Base-by-base conservation (phyloP, 2,888 invertebrate genomes). In the Macrophya annulata region DNA sequence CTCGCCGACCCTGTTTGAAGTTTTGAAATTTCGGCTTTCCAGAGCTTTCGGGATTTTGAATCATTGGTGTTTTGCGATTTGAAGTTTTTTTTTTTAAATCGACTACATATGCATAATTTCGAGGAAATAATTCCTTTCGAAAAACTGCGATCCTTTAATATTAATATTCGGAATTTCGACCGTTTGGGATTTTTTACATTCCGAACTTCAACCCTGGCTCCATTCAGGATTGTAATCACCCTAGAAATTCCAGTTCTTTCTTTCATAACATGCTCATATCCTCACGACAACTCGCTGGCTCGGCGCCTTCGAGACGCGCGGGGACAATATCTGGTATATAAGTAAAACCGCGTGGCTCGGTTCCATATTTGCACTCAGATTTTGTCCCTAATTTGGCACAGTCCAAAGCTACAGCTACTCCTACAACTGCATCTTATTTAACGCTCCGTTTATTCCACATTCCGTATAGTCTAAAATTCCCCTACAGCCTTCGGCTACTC, bases 301-400 rank as follows among this genome's bases (percentile, higher is more conserved):
- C 55, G n/a, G 55, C 1, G 55, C 55, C n/a, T 55, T n/a, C 8
- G n/a, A n/a, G n/a, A 55, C 17, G 1, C 17, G n/a, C 31, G 31
- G 31, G 55, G 55, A 55, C 55, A 55, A n/a, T 31, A 31, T 55
- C n/a, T 8, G n/a, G 55, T 55, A 68, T 17, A 55, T 31, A 68
- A 15, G 17, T 4, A 68, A 37, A 37, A 6, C 15, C 68, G 37
- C 68, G 68, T 68, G 77, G 77, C 77, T 77, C 77, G 9, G 77
- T 77, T 51, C 77, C 77, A 77, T 77, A 77, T 77, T 77, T 77
- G 77, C 77, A 77, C 51, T 77, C 31, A 31, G 55, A 77, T 72
- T 51, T 77, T 25, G 51, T 17, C 31, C 37, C 77, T 51, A 48
- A 77, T 77, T 77, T 77, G 51, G 77, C 77, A 77, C 55, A 5